Evolutionary conservation across 2,113 vertebrate species (phyloP).

Genomic region (Tetraodon nigroviridis): DNA sequence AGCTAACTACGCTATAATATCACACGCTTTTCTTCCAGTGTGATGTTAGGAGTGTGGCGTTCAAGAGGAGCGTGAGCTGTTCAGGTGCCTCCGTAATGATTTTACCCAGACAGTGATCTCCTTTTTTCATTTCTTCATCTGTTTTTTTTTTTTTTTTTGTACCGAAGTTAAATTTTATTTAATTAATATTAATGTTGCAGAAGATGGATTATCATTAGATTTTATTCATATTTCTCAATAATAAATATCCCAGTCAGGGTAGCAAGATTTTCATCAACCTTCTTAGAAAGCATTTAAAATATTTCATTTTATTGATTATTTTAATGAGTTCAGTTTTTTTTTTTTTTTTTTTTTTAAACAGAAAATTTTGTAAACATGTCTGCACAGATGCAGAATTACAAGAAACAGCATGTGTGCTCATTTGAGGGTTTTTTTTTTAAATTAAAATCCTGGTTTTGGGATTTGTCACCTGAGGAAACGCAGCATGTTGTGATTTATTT

Average conservation of each 20-base stretch:
- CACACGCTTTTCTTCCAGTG: conserved; percentile 26
- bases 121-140: no score
- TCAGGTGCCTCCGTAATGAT: conserved; percentile 15
- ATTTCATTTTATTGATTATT: conserved; percentile 15
- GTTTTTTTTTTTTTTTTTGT: conserved; percentile 29
- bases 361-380: background rate
- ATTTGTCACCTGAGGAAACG: no score
- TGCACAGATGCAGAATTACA: background rate
- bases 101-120: conserved; percentile 14
- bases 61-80: conserved; percentile 13
- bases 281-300: background rate
- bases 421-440: background rate
- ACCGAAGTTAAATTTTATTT: conserved; percentile 7
- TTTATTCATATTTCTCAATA: background rate
- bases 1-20: conserved; percentile 27
- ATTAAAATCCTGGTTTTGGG: no score
- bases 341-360: background rate
- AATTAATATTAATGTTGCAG: conserved; percentile 6
- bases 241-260: background rate
- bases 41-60: conserved; percentile 21
- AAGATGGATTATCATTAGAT: background rate
- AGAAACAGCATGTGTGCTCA: background rate
- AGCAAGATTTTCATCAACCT: no score
- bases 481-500: conserved; percentile 7
- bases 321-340: background rate